Evolutionary conservation across 2,888 invertebrate genomes (phyloP).

Genomic region (Strigamia maritima): DNA sequence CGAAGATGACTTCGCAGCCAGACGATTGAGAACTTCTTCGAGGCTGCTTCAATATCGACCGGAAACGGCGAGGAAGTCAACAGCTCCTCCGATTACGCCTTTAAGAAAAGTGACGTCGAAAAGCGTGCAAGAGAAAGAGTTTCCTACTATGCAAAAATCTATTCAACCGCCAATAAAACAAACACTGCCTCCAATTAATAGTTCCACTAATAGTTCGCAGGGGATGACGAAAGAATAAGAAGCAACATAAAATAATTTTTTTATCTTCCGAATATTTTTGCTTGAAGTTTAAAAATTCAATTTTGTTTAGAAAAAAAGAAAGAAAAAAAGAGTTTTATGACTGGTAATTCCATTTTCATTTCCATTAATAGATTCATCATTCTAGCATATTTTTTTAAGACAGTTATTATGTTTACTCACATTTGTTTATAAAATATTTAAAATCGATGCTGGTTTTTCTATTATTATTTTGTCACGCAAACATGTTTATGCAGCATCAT

Average conservation of each 20-base stretch:
- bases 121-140: neutral
- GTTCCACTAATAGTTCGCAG: neutral
- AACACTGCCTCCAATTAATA: neutral
- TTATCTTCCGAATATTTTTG: neutral
- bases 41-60: neutral
- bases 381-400: neutral
- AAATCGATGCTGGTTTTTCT: neutral
- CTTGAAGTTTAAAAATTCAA: neutral
- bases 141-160: neutral
- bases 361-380: neutral
- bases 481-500: neutral
- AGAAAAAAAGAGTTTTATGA: neutral
- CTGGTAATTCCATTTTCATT: neutral
- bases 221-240: neutral
- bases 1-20: neutral
- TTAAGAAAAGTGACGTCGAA: neutral
- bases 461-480: neutral
- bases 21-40: neutral
- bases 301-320: neutral
- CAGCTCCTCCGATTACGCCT: neutral
- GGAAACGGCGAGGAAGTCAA: neutral
- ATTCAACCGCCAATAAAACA: neutral
- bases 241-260: neutral
- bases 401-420: neutral
- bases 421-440: conserved; percentile 2